Percentiles rank a stretch among this genome's conserved stretches.
Conservation (phyloP, 1,140 invertebrate species). For the Epicauta chinensis region DNA sequence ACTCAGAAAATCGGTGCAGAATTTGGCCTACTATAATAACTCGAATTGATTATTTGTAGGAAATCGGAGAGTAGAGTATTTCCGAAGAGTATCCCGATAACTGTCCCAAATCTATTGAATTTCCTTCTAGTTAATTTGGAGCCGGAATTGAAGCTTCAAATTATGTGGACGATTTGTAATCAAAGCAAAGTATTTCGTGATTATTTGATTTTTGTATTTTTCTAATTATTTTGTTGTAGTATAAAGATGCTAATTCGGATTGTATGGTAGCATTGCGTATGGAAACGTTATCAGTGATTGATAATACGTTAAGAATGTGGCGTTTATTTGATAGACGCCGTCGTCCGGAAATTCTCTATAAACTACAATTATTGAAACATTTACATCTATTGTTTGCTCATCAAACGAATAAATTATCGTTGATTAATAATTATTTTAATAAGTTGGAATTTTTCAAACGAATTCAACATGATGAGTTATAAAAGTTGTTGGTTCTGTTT, state of each 20-base stretch:
- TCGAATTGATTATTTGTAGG: constrained; percentile 40
- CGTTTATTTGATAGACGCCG: constrained; percentile 21
- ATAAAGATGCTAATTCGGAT: constrained; percentile 20
- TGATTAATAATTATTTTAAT: constrained; percentile 22
- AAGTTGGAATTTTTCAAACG: constrained; percentile 12
- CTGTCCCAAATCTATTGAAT: constrained; percentile 60
- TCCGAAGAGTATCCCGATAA: constrained; percentile 55
- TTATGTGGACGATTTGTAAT: constrained; percentile 39
- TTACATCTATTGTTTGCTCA: constrained; percentile 34
- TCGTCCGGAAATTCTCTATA: constrained; percentile 23
- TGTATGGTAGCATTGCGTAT: constrained; percentile 27
- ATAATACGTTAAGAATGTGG: constrained; percentile 29
- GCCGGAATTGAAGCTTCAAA: constrained; percentile 30
- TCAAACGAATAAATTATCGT: constrained; percentile 13
- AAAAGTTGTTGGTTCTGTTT: neutral
- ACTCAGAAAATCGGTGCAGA: too few relatives aligned
- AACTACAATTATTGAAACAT: constrained; percentile 26
- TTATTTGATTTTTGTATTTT: neutral
- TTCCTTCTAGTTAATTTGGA: constrained; percentile 65
- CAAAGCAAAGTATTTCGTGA: constrained; percentile 37
- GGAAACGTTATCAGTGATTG: constrained; percentile 29
- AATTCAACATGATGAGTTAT: neutral
- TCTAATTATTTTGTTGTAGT: constrained; percentile 20
- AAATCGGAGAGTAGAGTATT: constrained; percentile 69
- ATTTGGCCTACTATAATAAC: too few relatives aligned